phyloP scores from a whole-genome alignment of 2,888 invertebrate genomes.

The Empis livida region DNA sequence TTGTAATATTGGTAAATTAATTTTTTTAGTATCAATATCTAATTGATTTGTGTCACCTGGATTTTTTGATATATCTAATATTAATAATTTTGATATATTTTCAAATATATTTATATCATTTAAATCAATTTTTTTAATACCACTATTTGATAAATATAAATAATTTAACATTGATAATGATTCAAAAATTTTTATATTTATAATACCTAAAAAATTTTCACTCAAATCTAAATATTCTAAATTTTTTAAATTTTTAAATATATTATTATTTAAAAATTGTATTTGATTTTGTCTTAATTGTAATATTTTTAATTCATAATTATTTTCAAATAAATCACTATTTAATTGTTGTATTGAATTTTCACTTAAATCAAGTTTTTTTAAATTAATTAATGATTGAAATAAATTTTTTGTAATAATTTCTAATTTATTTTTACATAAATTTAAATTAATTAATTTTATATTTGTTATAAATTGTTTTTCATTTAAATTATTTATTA shows the following conservation, averaged over 20 bases:
- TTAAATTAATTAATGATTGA: not conserved
- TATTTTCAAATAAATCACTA: not conserved
- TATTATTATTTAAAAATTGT: not conserved
- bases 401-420: not conserved
- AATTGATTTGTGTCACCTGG: not conserved
- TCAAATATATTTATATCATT: not conserved
- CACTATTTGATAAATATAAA: not conserved
- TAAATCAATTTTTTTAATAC: not conserved
- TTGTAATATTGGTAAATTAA: not conserved
- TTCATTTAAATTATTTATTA: not conserved
- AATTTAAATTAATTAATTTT: not conserved
- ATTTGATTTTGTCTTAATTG: not conserved
- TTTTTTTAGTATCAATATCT: not conserved
- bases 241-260: not conserved
- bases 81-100: not conserved
- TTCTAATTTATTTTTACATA: not conserved
- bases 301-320: not conserved
- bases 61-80: not conserved
- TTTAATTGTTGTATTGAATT: too few relatives aligned
- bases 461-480: not conserved
- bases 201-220: not conserved
- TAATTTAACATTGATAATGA: not conserved
- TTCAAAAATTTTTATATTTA: not conserved
- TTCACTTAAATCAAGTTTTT: too few relatives aligned
- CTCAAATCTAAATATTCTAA: not conserved